phyloP scores from a whole-genome alignment of 1,140 invertebrate genomes.

The Monochamus saltuarius region DNA sequence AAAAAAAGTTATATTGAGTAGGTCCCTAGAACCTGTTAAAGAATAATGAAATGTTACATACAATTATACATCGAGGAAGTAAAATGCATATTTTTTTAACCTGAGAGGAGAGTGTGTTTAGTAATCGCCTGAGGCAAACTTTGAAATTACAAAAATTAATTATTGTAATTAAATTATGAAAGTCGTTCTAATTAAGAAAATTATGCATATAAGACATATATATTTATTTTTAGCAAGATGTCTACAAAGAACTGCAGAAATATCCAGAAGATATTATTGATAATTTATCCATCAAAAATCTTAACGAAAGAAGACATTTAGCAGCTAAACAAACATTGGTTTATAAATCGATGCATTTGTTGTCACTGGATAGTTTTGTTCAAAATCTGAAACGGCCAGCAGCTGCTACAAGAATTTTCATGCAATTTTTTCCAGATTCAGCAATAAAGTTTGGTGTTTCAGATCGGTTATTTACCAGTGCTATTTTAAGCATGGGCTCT shows the following conservation, averaged over 20 bases:
- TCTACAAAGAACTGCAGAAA: conserved; percentile 30
- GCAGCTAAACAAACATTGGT: conserved; percentile 62
- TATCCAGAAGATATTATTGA: conserved; percentile 20
- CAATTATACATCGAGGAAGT: too few relatives aligned
- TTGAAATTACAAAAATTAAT: too few relatives aligned
- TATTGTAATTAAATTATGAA: too few relatives aligned
- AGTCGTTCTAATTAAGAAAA: too few relatives aligned
- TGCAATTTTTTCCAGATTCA: conserved; percentile 26
- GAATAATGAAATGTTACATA: too few relatives aligned
- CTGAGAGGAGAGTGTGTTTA: too few relatives aligned
- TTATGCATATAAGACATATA: neutral
- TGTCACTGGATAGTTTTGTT: conserved; percentile 60
- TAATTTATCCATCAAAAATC: conserved; percentile 20
- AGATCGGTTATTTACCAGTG: conserved; percentile 61
- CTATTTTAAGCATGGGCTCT: conserved; percentile 72
- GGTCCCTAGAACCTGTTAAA: too few relatives aligned
- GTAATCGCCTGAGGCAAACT: too few relatives aligned
- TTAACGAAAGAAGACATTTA: conserved; percentile 66
- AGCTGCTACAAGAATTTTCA: conserved; percentile 16
- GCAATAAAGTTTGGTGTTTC: conserved; percentile 34
- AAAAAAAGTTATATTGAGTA: too few relatives aligned
- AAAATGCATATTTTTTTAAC: too few relatives aligned
- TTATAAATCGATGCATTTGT: conserved; percentile 65
- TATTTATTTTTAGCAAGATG: conserved; percentile 33
- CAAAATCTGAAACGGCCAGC: conserved; percentile 25